These are phyloP conservation scores for Napeogenes sylphis DNA, from an alignment of 2,888 invertebrate species.

Conservation along the genomic window DNA sequence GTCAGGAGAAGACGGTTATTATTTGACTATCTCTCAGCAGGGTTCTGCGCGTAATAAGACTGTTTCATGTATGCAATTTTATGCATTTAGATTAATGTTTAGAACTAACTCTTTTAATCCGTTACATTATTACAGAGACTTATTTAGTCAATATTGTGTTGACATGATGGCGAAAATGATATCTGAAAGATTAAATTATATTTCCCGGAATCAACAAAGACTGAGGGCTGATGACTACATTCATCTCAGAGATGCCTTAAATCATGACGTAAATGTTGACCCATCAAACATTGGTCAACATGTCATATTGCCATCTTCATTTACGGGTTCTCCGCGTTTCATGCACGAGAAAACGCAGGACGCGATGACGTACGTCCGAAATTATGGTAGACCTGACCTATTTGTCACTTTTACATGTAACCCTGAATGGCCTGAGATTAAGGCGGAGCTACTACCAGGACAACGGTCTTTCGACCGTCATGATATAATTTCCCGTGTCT, in stretches of 20 bases:
- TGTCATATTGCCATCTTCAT: constrained; percentile 30
- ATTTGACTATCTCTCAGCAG: no score
- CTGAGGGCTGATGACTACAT: constrained; percentile 18
- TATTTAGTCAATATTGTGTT: no score
- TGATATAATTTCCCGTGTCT: constrained; percentile 27
- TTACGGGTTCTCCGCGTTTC: constrained; percentile 30
- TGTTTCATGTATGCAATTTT: no score
- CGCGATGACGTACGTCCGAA: constrained; percentile 11
- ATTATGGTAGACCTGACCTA: constrained; percentile 21
- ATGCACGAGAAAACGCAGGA: constrained; percentile 29
- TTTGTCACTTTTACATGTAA: constrained; percentile 27
- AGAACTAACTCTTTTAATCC: no score
- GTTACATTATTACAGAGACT: no score
- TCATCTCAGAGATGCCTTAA: constrained; percentile 34
- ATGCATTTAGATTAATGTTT: no score
- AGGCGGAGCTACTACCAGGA: constrained; percentile 10
- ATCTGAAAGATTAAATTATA: neutral
- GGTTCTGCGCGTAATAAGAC: no score
- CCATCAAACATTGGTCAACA: constrained; percentile 20
- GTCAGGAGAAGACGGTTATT: no score
- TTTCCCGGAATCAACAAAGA: constrained; percentile 8
- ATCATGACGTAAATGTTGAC: constrained; percentile 20
- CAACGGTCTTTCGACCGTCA: constrained; percentile 24
- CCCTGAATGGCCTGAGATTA: constrained; percentile 25
- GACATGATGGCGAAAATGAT: neutral